Conservation (phyloP, 2,888 invertebrate species). For the Exephanes ischioxanthus region DNA sequence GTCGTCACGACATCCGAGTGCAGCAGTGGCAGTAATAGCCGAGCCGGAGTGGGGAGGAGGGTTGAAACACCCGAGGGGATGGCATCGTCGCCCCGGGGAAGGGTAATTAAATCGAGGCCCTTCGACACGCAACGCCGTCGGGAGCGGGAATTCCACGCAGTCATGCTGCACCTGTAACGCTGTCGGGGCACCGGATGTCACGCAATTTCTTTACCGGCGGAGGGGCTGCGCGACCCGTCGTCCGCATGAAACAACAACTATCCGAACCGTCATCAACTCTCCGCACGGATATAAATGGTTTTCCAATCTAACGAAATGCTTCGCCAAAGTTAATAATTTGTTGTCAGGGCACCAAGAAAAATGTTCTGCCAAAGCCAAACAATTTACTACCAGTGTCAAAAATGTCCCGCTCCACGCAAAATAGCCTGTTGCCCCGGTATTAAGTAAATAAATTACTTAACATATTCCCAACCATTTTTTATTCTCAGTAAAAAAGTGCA, state of each 20-base stretch:
- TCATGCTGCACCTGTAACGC: slow-evolving; percentile 53
- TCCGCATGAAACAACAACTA: background rate
- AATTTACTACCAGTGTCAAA: background rate
- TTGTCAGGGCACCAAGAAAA: background rate
- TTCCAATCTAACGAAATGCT: background rate
- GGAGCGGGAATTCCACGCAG: slow-evolving; percentile 36
- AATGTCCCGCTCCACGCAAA: background rate
- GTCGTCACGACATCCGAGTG: slow-evolving; percentile 60
- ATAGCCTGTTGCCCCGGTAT: background rate
- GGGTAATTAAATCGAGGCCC: slow-evolving; percentile 69
- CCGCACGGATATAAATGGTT: background rate
- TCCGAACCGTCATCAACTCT: background rate
- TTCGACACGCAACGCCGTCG: slow-evolving; percentile 62
- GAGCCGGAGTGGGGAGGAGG: slow-evolving; percentile 27
- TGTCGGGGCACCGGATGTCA: slow-evolving; percentile 13
- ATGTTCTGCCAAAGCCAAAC: background rate
- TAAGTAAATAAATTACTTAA: background rate
- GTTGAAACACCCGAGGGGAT: slow-evolving; percentile 61
- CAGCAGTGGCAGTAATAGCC: slow-evolving; percentile 42
- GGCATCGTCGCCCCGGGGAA: slow-evolving; percentile 61
- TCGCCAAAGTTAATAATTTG: background rate
- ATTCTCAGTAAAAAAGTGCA: too few species aligned
- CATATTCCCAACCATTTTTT: background rate
- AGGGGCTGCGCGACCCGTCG: slow-evolving; percentile 12
- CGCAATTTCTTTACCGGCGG: slow-evolving; percentile 3